A percentile compares a stretch with the other conserved stretches of the same genome.
phyloP scores from a whole-genome alignment of 2,797 vertebrate species.

The Naso thynnoides region DNA sequence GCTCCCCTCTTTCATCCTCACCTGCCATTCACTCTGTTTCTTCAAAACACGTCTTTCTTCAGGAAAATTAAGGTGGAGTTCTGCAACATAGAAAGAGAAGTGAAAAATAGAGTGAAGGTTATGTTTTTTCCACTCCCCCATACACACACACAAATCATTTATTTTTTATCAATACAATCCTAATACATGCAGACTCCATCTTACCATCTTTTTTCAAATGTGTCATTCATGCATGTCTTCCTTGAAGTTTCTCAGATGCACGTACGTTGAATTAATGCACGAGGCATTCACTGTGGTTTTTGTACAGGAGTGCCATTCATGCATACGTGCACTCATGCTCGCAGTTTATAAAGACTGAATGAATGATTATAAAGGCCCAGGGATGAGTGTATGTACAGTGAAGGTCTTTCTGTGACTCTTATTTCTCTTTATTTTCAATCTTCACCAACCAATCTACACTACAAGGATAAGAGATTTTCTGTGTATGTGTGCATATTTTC shows the following conservation, averaged over 20 bases:
- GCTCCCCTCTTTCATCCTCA: slow-evolving; percentile 10
- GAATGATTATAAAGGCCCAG: slow-evolving; percentile 25
- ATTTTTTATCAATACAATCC: neutral
- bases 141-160: neutral
- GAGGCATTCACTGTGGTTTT: slow-evolving; percentile 26
- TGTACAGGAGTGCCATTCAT: slow-evolving; percentile 1
- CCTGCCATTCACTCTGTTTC: slow-evolving; percentile 10
- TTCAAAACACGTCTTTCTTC: slow-evolving; percentile 5
- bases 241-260: neutral
- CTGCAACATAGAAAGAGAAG: neutral
- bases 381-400: slow-evolving; percentile 19
- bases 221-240: neutral
- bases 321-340: slow-evolving; percentile 1
- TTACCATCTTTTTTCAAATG: neutral
- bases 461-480: slow-evolving; percentile 4
- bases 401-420: slow-evolving; percentile 30
- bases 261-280: neutral
- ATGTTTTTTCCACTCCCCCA: slow-evolving; percentile 4
- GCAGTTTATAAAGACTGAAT: neutral
- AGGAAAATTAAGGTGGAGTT: neutral
- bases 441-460: neutral
- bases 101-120: neutral
- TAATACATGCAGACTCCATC: neutral
- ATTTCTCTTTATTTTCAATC: slow-evolving; percentile 1
- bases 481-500: slow-evolving; percentile 6